These are phyloP conservation scores for Eunapius fragilis DNA, from an alignment of 37 sponge, comb jelly and placozoan species.

Conservation along the genomic window DNA sequence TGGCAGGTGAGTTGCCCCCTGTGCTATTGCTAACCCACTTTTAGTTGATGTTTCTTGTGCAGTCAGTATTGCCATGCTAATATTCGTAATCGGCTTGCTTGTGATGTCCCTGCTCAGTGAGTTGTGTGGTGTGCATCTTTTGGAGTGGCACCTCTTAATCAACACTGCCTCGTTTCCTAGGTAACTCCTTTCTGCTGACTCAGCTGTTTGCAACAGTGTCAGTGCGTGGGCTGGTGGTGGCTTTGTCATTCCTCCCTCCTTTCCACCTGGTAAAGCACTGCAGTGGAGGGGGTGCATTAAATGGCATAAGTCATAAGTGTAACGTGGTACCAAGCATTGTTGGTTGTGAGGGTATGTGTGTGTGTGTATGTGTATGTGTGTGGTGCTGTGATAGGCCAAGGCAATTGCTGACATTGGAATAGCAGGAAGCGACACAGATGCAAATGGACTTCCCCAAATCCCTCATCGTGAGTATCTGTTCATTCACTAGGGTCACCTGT, in stretches of 20 bases:
- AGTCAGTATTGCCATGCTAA: constrained; percentile 65
- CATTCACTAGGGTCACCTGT: neutral
- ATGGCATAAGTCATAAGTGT: neutral
- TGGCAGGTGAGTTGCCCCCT: constrained; percentile 71
- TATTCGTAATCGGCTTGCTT: constrained; percentile 76
- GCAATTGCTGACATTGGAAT: constrained; percentile 77
- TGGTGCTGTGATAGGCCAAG: constrained; percentile 60
- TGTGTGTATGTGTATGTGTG: constrained; percentile 9
- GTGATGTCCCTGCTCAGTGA: constrained; percentile 60
- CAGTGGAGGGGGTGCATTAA: neutral
- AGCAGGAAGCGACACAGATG: constrained; percentile 50
- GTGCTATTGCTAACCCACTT: no score
- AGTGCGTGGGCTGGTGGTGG: constrained; percentile 38
- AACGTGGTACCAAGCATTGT: no score
- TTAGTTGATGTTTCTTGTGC: constrained; percentile 15
- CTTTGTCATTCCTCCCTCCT: constrained; percentile 77
- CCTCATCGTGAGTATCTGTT: constrained; percentile 35
- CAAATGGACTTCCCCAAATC: constrained; percentile 55
- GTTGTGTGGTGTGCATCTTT: constrained; percentile 5
- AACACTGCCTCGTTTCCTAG: constrained; percentile 1
- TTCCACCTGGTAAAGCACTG: constrained; percentile 72
- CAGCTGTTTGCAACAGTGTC: constrained; percentile 52
- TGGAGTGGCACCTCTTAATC: neutral
- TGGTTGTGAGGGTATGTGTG: neutral
- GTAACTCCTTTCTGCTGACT: constrained; percentile 66